Conservation (phyloP, 2,888 invertebrate genomes). For the Stomorhina lunata region DNA sequence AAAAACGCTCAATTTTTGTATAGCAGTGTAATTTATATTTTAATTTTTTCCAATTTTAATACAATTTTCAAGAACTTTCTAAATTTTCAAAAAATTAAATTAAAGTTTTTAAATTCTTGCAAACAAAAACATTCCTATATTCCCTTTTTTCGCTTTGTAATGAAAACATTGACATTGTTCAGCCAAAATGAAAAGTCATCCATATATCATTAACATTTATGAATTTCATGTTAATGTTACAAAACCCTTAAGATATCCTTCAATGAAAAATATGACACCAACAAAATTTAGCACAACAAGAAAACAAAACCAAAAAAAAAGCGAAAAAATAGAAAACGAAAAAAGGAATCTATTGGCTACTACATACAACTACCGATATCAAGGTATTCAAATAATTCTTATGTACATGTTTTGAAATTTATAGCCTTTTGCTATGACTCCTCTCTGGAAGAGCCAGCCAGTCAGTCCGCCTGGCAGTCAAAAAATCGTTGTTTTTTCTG, state of each 20-base stretch:
- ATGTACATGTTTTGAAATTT: slow-evolving; percentile 52
- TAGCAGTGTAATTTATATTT: too few relatives aligned
- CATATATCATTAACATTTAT: slow-evolving; percentile 49
- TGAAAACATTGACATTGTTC: slow-evolving; percentile 35
- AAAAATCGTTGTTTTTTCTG: neutral
- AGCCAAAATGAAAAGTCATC: slow-evolving; percentile 17
- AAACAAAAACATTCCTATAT: neutral
- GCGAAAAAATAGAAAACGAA: neutral
- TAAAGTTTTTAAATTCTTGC: neutral
- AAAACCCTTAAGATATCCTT: slow-evolving; percentile 55
- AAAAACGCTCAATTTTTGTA: too few relatives aligned
- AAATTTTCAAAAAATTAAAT: too few relatives aligned
- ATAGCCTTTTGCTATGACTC: slow-evolving; percentile 2
- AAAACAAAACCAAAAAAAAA: slow-evolving; percentile 7
- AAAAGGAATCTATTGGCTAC: neutral
- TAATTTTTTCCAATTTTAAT: too few relatives aligned
- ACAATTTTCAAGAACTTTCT: too few relatives aligned
- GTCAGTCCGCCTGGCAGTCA: slow-evolving; percentile 25
- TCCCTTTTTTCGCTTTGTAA: neutral
- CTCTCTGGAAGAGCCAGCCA: neutral
- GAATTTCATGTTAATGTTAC: slow-evolving; percentile 55
- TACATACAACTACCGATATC: slow-evolving; percentile 9
- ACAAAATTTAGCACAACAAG: slow-evolving; percentile 14
- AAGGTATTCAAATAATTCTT: slow-evolving; percentile 13
- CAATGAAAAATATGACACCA: slow-evolving; percentile 58